Evolutionary conservation across 2,113 vertebrate genomes (phyloP).

Genomic region (Phalacrocorax brasilianus): DNA sequence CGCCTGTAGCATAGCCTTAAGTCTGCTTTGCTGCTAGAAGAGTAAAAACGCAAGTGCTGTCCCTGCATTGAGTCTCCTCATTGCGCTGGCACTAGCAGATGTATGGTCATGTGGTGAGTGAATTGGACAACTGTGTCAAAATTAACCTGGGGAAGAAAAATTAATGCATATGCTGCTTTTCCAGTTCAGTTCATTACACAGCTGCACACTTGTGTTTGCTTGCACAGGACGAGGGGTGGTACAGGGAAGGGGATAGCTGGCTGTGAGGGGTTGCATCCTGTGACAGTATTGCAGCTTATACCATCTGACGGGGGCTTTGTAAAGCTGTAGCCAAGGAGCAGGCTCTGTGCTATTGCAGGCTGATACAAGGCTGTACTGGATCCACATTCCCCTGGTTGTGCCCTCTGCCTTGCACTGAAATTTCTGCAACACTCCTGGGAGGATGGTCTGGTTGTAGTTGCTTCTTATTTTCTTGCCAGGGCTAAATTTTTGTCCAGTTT

Average conservation of each 20-base stretch:
- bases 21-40: neutral
- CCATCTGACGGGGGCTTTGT: neutral
- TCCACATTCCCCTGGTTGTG: fast-evolving
- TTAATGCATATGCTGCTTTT: neutral
- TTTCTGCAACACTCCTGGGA: neutral
- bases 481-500: neutral
- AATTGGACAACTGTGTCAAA: neutral
- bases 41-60: neutral
- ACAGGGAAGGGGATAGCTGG: neutral
- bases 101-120: fast-evolving
- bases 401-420: neutral
- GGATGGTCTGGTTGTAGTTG: neutral
- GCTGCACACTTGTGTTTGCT: neutral
- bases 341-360: neutral
- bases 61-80: neutral
- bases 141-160: neutral
- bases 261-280: neutral
- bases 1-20: neutral
- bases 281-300: fast-evolving
- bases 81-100: neutral
- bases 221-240: neutral
- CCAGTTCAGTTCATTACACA: neutral
- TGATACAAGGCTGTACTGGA: neutral
- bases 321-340: neutral
- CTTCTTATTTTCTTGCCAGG: neutral